These are phyloP conservation scores for Cryptophagus acutangulus DNA, from an alignment of 2,888 invertebrate species.

Conservation along the genomic window DNA sequence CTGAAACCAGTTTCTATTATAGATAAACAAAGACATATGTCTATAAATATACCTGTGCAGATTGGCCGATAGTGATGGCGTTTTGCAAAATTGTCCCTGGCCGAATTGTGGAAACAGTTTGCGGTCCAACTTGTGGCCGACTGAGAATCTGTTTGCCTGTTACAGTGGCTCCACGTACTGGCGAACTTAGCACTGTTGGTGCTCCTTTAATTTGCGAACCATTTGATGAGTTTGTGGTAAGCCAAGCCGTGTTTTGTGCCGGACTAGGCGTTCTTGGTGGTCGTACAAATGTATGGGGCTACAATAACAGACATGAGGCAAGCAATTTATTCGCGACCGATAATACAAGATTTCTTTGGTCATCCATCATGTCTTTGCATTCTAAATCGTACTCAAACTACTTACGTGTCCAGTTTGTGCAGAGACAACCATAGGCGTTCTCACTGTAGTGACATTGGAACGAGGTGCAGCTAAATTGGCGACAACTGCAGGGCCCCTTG, in stretches of 20 bases:
- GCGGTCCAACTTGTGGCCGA: constrained; percentile 37
- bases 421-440: constrained; percentile 44
- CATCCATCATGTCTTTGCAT: constrained; percentile 2
- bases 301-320: constrained; percentile 13
- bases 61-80: constrained; percentile 44
- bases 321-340: too few relatives aligned
- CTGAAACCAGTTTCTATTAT: constrained; percentile 20
- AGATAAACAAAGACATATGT: background rate
- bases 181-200: constrained; percentile 43
- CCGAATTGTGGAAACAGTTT: constrained; percentile 39
- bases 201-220: constrained; percentile 45
- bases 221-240: constrained; percentile 41
- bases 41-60: constrained; percentile 35
- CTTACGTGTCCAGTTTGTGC: constrained; percentile 37
- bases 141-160: constrained; percentile 42
- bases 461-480: constrained; percentile 70
- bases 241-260: constrained; percentile 44
- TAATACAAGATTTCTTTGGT: background rate
- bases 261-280: constrained; percentile 47
- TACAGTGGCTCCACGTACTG: constrained; percentile 42
- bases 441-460: constrained; percentile 53
- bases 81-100: constrained; percentile 45
- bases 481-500: constrained; percentile 66
- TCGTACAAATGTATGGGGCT: constrained; percentile 39
- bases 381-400: background rate